Percentiles rank a stretch among this genome's conserved stretches.
phyloP scores from a whole-genome alignment of 1,140 invertebrate species.

The Campoletis sonorensis region DNA sequence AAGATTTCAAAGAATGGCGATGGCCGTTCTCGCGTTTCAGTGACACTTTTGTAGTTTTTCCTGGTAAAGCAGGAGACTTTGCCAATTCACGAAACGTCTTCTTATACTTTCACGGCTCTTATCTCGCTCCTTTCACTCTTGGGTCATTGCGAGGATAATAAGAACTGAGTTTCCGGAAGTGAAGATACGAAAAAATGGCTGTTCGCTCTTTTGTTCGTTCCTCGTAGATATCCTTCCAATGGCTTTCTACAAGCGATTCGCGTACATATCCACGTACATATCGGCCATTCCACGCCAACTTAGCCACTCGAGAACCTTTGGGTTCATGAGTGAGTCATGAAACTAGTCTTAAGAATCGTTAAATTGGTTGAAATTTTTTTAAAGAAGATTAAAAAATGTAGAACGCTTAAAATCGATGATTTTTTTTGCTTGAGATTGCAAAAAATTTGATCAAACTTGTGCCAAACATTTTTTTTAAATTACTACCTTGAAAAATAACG shows the following conservation, averaged over 20 bases:
- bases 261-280: background rate
- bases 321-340: too few species aligned
- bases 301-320: too few species aligned
- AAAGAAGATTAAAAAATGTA: too few species aligned
- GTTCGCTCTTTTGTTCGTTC: constrained; percentile 36
- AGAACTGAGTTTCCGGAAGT: constrained; percentile 40
- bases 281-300: too few species aligned
- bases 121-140: constrained; percentile 31
- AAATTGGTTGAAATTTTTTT: too few species aligned
- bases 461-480: too few species aligned
- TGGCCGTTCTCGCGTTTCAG: background rate
- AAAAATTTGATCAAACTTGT: too few species aligned
- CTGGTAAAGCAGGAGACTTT: background rate
- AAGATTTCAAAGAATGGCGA: background rate
- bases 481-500: too few species aligned
- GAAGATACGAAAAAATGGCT: constrained; percentile 40
- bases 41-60: constrained; percentile 12
- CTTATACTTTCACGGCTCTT: background rate
- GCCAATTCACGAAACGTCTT: constrained; percentile 31
- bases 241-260: constrained; percentile 5
- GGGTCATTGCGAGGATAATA: constrained; percentile 41
- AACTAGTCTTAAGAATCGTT: too few species aligned
- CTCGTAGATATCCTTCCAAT: constrained; percentile 32
- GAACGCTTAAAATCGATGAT: too few species aligned
- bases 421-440: too few species aligned